Base-by-base conservation (phyloP, 2,888 invertebrate species). In the Carabus problematicus region DNA sequence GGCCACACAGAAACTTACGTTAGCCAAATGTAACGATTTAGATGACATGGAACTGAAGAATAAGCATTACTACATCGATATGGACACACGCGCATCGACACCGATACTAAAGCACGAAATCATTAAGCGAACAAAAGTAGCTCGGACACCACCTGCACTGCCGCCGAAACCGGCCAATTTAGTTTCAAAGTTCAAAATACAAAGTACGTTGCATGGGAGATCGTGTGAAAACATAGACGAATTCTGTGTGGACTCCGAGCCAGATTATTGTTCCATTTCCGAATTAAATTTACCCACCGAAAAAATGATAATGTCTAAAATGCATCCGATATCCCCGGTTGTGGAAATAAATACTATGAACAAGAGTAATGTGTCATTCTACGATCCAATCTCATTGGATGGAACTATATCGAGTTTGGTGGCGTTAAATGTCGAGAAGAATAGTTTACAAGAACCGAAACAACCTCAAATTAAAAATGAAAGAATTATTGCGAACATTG, bases 81-180 rank as follows among this genome's bases (percentile, higher is more conserved):
- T 90, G 80, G 88, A 89, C 70, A 82, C 83, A 45, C 86, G 85
- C 68, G 71, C 71, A 9, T 71, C 64, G 70, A 73, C 39, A 72
- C 12, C 1, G 9, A 52, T 19, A 29, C 75, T 14, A 56, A 73
- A 72, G 75, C 75, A 70, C 47, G 74, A 75, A 16, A 76, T 81
- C 71, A 64, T 80, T 8, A 75, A 79, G 43, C 80, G 78, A 71
- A 79, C 76, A 69, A 88, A 88, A 80, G 87, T 88, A 71, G 84
- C 87, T 75, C 83, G 89, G 76, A 86, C 86, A 73, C 91, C 91
- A 70, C 91, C 91, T 64, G 90, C 92, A 73, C 82, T 93, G 78
- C 91, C 93, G 71, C 91, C 93, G 55, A 91, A 93, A 82, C 92
- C 92, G 75, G 88, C 89, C 74, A 91, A 91, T 81, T 83, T 91